Conservation (phyloP, 2,888 invertebrate species). For the Maniola hyperantus region DNA sequence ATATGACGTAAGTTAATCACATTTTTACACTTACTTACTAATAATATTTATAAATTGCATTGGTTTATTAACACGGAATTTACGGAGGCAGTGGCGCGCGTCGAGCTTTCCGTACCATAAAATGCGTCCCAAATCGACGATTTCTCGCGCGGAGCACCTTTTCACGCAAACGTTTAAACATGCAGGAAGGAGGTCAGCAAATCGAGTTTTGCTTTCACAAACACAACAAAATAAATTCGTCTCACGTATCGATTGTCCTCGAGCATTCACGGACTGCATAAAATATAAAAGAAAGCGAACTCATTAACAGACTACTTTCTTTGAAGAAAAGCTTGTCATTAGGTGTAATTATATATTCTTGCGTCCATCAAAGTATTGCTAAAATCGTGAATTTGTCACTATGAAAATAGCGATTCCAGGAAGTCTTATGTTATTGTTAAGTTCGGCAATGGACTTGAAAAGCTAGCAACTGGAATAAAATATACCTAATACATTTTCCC, state of each 20-base stretch:
- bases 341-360: not conserved
- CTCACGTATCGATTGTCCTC: conserved; percentile 82
- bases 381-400: not conserved
- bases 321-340: conserved; percentile 40
- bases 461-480: too few relatives aligned
- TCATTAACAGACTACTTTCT: conserved; percentile 72
- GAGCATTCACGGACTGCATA: conserved; percentile 72
- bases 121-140: conserved; percentile 71
- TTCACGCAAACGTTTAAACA: conserved; percentile 74
- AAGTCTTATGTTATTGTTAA: not conserved
- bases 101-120: conserved; percentile 57
- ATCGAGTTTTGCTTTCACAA: conserved; percentile 81
- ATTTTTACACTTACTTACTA: not conserved
- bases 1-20: not conserved
- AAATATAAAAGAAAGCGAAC: conserved; percentile 78
- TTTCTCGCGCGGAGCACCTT: conserved; percentile 71
- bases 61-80: conserved; percentile 13
- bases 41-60: conserved; percentile 1
- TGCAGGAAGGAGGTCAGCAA: conserved; percentile 75
- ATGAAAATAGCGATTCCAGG: not conserved
- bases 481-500: too few relatives aligned
- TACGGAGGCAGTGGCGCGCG: conserved; percentile 22
- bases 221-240: conserved; percentile 82
- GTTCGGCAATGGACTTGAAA: too few relatives aligned
- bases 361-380: not conserved